phyloP scores from a whole-genome alignment of 2,888 invertebrate species.

The Melanophora roralis region DNA sequence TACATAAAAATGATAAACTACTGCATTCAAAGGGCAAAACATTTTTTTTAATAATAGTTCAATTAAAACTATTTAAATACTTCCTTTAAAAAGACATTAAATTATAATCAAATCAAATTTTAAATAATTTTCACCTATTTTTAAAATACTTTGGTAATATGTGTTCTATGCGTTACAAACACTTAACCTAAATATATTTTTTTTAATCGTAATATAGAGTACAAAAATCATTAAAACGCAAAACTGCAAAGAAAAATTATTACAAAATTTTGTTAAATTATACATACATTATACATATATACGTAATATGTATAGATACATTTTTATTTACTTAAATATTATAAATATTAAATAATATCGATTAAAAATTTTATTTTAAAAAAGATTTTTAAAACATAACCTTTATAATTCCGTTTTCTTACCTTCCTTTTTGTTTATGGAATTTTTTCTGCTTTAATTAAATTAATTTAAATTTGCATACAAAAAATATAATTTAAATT shows the following conservation, averaged over 20 bases:
- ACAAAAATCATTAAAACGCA: constrained; percentile 46
- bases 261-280: constrained; percentile 23
- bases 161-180: no score
- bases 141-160: no score
- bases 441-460: background rate
- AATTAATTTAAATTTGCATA: background rate
- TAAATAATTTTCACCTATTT: no score
- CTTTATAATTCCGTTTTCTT: background rate
- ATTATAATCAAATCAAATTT: no score
- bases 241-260: constrained; percentile 5
- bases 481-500: constrained; percentile 65
- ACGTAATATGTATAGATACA: background rate
- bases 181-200: background rate
- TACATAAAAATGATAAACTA: no score
- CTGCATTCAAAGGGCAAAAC: no score
- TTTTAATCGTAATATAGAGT: constrained; percentile 15
- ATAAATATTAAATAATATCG: no score
- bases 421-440: constrained; percentile 26
- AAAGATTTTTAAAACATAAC: no score
- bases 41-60: no score
- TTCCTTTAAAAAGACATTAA: no score
- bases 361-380: background rate
- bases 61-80: no score
- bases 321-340: no score
- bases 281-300: constrained; percentile 5